A percentile compares a stretch with the other conserved stretches of the same genome.
These are phyloP conservation scores for Caranx melampygus DNA, from an alignment of 2,113 vertebrate genomes.

Conservation along the genomic window DNA sequence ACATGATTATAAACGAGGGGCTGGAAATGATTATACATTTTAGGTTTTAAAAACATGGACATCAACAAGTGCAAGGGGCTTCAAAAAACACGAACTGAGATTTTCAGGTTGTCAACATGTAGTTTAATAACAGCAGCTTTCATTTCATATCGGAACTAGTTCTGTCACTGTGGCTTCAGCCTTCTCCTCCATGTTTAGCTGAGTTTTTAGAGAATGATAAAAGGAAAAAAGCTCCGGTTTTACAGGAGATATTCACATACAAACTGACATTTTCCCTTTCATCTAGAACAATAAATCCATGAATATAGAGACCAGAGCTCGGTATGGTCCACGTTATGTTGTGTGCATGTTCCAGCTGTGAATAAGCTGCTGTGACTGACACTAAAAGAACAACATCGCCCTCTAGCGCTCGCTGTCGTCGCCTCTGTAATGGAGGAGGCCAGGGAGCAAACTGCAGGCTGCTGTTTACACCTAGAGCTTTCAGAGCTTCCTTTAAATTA, in stretches of 20 bases:
- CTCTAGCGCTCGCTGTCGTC: constrained; percentile 67
- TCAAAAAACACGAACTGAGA: background rate
- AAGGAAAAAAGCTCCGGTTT: background rate
- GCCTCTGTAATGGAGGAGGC: background rate
- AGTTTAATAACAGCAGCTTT: background rate
- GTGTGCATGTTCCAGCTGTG: constrained; percentile 26
- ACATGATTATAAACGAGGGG: background rate
- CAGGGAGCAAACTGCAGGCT: background rate
- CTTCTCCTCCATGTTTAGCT: too few relatives aligned
- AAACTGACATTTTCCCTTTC: background rate
- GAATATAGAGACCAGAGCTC: background rate
- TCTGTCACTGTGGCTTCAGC: background rate
- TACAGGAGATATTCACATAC: background rate
- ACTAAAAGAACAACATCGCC: constrained; percentile 75
- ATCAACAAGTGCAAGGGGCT: background rate
- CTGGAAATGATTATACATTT: background rate
- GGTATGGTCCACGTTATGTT: constrained; percentile 7
- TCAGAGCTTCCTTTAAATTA: background rate
- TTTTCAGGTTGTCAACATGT: background rate
- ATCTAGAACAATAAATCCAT: background rate
- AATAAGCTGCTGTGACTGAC: background rate
- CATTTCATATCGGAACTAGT: background rate
- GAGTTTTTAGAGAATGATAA: background rate
- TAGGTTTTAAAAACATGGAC: too few relatives aligned
- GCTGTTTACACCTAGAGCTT: background rate